Base-by-base conservation (phyloP, 2,888 invertebrate species). In the Dasypolia templi region DNA sequence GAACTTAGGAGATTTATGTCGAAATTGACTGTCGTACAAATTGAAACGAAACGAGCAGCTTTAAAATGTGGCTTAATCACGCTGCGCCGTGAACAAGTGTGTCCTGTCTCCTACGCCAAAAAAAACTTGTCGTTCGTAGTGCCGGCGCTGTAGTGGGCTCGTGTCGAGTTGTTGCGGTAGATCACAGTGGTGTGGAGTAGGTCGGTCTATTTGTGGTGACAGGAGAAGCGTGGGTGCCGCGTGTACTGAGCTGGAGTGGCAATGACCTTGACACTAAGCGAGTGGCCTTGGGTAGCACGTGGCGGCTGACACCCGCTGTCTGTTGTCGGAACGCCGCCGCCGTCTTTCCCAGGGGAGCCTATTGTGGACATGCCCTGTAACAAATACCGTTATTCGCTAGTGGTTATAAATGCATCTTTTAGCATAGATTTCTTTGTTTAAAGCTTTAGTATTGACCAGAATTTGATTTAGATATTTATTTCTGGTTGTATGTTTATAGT, bases 201-300 rank as follows among this genome's bases (percentile, higher is more conserved):
- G 94, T 93, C 92, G 94, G 92, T 95, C 95, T 96, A 96, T 96
- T 95, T 95, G 95, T 95, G 96, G 96, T 95, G 95, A 95, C 95
- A 95, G 94, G 93, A 95, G 94, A 93, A 92, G 96, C 95, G 96
- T 95, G 96, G 95, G 95, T 94, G 95, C 95, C 93, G 94, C 95
- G 95, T 95, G 95, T 94, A 93, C 94, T 90, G 94, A 94, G 95
- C 95, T 95, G 96, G 96, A 95, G 96, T 96, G 95, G 95, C 95
- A 95, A 95, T 95, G 95, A 95, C 96, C 96, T 96, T 96, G 96
- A 96, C 96, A 96, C 96, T 95, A 95, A 95, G 95, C 95, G 95
- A 96, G 94, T 95, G 96, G 95, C 96, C 95, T 96, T 96, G 96
- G 96, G 95, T 95, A 95, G 95, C 96, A 96, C 96, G 96, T 96